Evolutionary conservation across 2,888 invertebrate genomes (phyloP).

Genomic region (Pyrgus malvae): DNA sequence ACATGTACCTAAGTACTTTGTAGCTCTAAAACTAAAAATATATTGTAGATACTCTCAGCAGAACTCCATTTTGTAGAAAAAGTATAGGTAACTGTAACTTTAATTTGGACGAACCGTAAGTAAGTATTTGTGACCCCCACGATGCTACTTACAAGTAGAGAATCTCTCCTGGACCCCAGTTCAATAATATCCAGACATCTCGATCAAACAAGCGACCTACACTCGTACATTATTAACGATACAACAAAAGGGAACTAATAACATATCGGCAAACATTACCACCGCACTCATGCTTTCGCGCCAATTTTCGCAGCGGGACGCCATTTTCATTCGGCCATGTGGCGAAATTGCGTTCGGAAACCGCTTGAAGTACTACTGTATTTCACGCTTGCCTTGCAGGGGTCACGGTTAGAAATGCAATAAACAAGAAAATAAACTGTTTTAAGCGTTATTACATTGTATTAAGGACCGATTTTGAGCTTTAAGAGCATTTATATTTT

Average conservation of each 20-base stretch:
- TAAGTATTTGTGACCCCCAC: too few relatives aligned
- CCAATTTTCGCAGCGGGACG: slow-evolving; percentile 66
- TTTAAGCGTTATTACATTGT: background rate
- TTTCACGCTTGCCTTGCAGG: slow-evolving; percentile 57
- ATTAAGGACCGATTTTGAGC: background rate
- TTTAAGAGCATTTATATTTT: background rate
- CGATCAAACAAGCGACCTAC: too few relatives aligned
- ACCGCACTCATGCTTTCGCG: slow-evolving; percentile 42
- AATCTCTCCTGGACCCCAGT: too few relatives aligned
- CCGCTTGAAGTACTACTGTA: slow-evolving; percentile 34
- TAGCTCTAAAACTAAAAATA: too few relatives aligned
- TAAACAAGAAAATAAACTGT: background rate
- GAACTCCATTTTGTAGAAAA: too few relatives aligned
- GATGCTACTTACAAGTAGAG: too few relatives aligned
- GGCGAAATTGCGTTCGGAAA: slow-evolving; percentile 62
- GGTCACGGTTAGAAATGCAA: slow-evolving; percentile 33
- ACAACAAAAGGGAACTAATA: slow-evolving; percentile 6
- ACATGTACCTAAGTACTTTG: too few relatives aligned
- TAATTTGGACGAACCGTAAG: too few relatives aligned
- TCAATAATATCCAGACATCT: too few relatives aligned
- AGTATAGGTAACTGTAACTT: too few relatives aligned
- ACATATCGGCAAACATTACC: slow-evolving; percentile 17
- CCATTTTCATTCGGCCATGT: slow-evolving; percentile 53
- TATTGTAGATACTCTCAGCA: too few relatives aligned
- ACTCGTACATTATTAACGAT: background rate